phyloP scores from a whole-genome alignment of 1,140 invertebrate genomes.

The Apis florea region DNA sequence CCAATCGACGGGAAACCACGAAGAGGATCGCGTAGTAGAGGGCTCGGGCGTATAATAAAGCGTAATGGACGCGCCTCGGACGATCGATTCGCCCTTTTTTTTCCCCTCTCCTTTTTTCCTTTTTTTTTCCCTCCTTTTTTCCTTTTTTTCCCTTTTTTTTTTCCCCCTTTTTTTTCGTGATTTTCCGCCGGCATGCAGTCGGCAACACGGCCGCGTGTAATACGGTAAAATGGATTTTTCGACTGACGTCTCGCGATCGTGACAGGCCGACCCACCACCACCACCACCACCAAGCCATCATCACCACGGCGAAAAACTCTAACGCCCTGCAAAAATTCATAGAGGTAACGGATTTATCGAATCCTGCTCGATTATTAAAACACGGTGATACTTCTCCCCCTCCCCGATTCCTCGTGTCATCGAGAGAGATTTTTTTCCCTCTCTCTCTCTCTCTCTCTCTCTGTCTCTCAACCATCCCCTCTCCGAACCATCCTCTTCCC shows the following conservation, averaged over 20 bases:
- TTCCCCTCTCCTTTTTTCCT: conserved; percentile 20
- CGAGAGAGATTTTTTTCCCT: background rate
- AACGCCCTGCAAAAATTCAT: background rate
- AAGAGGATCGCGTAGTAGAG: conserved; percentile 52
- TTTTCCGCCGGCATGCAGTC: conserved; percentile 55
- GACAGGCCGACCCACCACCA: conserved; percentile 7
- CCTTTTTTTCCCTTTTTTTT: no score
- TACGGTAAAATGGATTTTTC: conserved; percentile 42
- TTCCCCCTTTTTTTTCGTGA: conserved; percentile 69
- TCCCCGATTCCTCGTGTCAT: background rate
- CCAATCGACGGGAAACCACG: conserved; percentile 60
- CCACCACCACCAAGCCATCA: background rate
- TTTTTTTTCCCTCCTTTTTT: no score
- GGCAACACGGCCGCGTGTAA: conserved; percentile 41
- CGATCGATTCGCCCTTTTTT: conserved; percentile 71
- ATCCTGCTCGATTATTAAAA: no score
- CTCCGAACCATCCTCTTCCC: no score
- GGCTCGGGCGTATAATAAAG: conserved; percentile 73
- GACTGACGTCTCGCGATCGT: conserved; percentile 32
- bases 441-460: no score
- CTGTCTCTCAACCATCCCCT: no score
- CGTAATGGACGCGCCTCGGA: conserved; percentile 73
- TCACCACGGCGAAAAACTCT: conserved; percentile 4
- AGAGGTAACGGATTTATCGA: no score
- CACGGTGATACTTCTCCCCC: no score